Evolutionary conservation across 2,113 vertebrate species (phyloP).

Genomic region (Penelope pileata): DNA sequence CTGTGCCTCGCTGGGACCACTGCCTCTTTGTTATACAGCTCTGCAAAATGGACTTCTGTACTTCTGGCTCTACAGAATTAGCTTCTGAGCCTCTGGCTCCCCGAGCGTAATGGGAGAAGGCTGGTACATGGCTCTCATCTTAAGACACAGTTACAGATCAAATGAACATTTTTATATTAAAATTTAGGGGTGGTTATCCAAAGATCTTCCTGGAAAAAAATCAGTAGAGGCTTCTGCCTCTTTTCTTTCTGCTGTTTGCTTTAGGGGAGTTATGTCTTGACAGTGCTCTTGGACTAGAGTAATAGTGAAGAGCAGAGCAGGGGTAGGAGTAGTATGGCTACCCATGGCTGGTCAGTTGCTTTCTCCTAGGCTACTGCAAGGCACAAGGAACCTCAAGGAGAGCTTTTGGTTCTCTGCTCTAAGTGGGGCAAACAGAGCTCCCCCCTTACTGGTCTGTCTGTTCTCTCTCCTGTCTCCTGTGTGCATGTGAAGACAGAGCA

Average conservation of each 20-base stretch:
- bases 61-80: neutral
- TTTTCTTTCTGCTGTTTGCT: neutral
- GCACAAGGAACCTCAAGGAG: neutral
- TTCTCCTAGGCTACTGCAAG: neutral
- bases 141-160: neutral
- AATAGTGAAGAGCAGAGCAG: neutral
- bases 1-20: neutral
- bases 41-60: neutral
- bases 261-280: neutral
- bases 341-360: neutral
- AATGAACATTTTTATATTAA: conserved; percentile 36
- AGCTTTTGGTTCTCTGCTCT: neutral
- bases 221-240: accelerated
- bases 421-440: neutral
- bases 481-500: neutral
- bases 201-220: neutral
- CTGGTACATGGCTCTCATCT: neutral
- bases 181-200: neutral
- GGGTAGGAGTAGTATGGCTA: neutral
- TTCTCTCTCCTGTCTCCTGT: neutral
- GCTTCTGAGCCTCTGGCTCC: neutral
- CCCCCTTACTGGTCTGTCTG: neutral
- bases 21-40: neutral
- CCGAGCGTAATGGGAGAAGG: neutral
- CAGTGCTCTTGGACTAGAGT: neutral